Base-by-base conservation (phyloP, 2,113 vertebrate species). In the Dolichotis patagonum region DNA sequence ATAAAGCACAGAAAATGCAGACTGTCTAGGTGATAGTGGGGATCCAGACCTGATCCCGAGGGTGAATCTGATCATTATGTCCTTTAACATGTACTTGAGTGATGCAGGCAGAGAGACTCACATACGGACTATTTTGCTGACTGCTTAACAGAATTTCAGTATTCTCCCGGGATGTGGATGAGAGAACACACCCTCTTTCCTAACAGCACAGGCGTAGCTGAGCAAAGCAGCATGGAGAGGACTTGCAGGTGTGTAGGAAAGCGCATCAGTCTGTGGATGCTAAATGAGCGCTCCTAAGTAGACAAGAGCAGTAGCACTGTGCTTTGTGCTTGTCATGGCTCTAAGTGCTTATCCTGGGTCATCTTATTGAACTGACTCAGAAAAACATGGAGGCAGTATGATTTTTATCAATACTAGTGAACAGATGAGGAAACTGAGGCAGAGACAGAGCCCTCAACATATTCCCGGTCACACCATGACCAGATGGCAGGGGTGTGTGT, bases 351-450 rank as follows among this genome's bases (percentile, higher is more conserved):
- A 78, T 30, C 26, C 46, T 60, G 54, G 38, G n/a, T 91, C 46
- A 58, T 75, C 41, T 83, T 28, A 26, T 41, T 77, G 90, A 80
- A 81, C 67, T 13, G 26, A 96, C 82, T 88, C 58, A 75, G 82
- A 49, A 78, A 77, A 95, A 49, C 2, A 46, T 2, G 3, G 91
- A 86, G 91, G 19, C 89, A 52, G 28, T 77, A 30, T 58, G n/a
- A 78, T 46, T 96, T 96, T 91, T 62, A 85, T 87, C 26, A 43
- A 4, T 28, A 56, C 5, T 2, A 35, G 52, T 26, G 49, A 81
- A 56, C 20, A 71, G 69, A 95, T 90, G 38, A 95, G 63, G 86
- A 80, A 52, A 60, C 35, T 35, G 69, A 91, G 84, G 41, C n/a
- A 92, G 77, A 90, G 56, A 60, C 71, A 77, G 24, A 7, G 54